Conservation (phyloP, 2,888 invertebrate genomes). For the Rhorus exstirpatorius region DNA sequence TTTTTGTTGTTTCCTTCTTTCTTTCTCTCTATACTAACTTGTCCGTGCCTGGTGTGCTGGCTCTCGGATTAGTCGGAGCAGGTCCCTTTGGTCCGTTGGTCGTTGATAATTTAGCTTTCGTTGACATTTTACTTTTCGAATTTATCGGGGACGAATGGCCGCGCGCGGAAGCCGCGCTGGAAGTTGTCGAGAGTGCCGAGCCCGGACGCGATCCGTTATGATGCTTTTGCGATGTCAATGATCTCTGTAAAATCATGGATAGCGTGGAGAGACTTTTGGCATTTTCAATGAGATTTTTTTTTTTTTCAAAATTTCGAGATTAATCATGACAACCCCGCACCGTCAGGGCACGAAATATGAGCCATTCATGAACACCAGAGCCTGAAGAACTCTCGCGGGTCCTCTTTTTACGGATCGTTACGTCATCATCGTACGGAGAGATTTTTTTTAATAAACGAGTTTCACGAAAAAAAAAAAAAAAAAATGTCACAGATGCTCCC, state of each 20-base stretch:
- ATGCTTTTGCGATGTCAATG: conserved; percentile 67
- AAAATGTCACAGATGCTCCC: conserved; percentile 42
- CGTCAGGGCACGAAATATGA: background rate
- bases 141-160: conserved; percentile 67
- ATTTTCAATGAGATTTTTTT: background rate
- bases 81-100: conserved; percentile 54
- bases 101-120: conserved; percentile 73
- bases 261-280: too few species aligned
- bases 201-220: conserved; percentile 74
- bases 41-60: conserved; percentile 14
- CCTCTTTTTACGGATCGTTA: too few species aligned
- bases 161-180: conserved; percentile 75
- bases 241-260: conserved; percentile 62
- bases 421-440: too few species aligned
- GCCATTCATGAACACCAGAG: conserved; percentile 43
- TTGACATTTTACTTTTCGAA: conserved; percentile 76
- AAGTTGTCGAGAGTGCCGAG: conserved; percentile 76
- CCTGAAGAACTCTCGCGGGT: conserved; percentile 24
- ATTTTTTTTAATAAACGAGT: too few species aligned
- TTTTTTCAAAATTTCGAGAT: conserved; percentile 7
- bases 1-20: background rate
- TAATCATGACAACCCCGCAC: background rate
- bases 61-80: conserved; percentile 41
- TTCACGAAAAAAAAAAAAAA: background rate
- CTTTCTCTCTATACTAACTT: conserved; percentile 54